These are phyloP conservation scores for Sclerurus mexicanus DNA, from an alignment of 2,113 vertebrate genomes.

Conservation along the genomic window DNA sequence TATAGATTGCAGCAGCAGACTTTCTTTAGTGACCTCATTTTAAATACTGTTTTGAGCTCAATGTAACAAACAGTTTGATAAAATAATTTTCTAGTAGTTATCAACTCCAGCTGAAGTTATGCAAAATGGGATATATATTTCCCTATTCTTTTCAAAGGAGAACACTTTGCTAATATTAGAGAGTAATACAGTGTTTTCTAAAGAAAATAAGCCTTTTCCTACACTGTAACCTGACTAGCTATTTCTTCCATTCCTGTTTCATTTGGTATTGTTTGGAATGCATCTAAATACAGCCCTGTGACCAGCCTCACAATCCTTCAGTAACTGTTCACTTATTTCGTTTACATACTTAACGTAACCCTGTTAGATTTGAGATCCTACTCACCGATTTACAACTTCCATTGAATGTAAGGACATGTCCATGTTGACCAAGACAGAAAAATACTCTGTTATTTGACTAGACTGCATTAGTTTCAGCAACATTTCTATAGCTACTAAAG, in stretches of 20 bases:
- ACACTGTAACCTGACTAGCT: not conserved
- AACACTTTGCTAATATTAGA: not conserved
- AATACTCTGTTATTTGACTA: conserved; percentile 98
- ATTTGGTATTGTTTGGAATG: not conserved
- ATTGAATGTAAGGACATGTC: conserved; percentile 99
- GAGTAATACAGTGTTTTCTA: not conserved
- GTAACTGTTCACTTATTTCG: not conserved
- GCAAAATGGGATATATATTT: not conserved
- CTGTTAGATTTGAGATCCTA: not conserved
- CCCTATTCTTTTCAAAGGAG: not conserved
- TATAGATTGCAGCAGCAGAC: not conserved
- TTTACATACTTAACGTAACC: not conserved
- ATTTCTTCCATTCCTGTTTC: not conserved
- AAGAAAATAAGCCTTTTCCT: not conserved
- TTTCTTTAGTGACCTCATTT: not conserved
- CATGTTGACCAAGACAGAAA: conserved; percentile 98
- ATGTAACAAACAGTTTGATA: not conserved
- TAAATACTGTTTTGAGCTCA: not conserved
- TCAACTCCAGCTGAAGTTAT: not conserved
- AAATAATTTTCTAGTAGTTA: not conserved
- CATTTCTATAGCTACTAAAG: conserved; percentile 98
- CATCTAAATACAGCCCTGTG: not conserved
- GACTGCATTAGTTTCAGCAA: conserved; percentile 98
- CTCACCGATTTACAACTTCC: conserved; percentile 98
- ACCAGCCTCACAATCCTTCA: not conserved